These are phyloP conservation scores for Marmota flaviventris DNA, from an alignment of 2,113 vertebrate genomes.

Conservation along the genomic window DNA sequence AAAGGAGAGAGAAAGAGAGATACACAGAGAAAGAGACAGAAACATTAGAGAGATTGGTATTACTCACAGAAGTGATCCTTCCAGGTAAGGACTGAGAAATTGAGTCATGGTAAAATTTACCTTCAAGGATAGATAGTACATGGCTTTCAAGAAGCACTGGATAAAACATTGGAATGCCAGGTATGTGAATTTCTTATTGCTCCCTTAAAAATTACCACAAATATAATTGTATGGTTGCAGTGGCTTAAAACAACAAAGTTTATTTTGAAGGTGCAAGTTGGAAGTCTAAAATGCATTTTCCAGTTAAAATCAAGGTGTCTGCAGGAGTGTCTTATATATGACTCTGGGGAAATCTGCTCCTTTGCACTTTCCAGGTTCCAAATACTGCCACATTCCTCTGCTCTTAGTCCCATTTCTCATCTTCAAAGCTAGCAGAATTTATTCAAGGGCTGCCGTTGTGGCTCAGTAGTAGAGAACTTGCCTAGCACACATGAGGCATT, in stretches of 20 bases:
- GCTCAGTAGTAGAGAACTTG: too few species aligned
- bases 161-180: background rate
- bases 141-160: background rate
- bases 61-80: background rate
- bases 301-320: background rate
- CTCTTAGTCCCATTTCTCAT: too few species aligned
- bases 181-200: background rate
- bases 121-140: background rate
- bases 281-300: background rate
- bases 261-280: background rate
- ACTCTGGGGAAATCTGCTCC: background rate
- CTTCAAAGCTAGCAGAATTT: background rate
- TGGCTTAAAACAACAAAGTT: too few species aligned
- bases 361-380: background rate
- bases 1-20: background rate
- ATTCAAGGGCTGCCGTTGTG: too few species aligned
- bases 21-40: background rate
- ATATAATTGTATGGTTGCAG: background rate
- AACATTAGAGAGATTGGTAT: background rate
- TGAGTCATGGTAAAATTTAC: background rate
- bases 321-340: background rate
- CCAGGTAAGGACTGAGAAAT: background rate
- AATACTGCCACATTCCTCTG: background rate
- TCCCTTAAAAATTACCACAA: background rate
- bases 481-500: too few species aligned